A percentile compares a stretch with the other conserved stretches of the same genome.
Evolutionary conservation across 2,797 vertebrate species (phyloP).

Genomic region (Chromobotia macracanthus): DNA sequence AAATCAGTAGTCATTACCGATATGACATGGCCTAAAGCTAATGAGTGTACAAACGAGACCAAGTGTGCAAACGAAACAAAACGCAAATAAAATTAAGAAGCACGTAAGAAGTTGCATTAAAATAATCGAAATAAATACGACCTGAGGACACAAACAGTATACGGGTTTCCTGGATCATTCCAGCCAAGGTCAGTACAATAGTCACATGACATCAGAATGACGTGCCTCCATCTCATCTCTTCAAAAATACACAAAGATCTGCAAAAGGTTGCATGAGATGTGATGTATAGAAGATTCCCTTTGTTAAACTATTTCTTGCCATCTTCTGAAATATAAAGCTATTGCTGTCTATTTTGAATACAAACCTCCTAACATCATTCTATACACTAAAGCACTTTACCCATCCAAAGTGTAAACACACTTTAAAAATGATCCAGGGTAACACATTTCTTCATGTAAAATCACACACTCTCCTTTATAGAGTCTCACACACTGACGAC

Average conservation of each 20-base stretch:
- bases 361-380: neutral
- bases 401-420: constrained; percentile 19
- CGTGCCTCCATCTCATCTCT: neutral
- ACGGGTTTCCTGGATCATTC: constrained; percentile 13
- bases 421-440: constrained; percentile 28
- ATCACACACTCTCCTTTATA: constrained; percentile 25
- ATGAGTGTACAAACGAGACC: neutral
- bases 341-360: constrained; percentile 28
- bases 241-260: constrained; percentile 6
- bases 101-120: constrained; percentile 64
- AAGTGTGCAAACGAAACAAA: constrained; percentile 60
- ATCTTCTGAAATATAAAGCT: constrained; percentile 36
- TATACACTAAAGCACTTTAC: constrained; percentile 5
- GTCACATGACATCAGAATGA: constrained; percentile 13
- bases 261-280: constrained; percentile 16
- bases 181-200: constrained; percentile 17
- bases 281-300: constrained; percentile 28
- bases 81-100: constrained; percentile 47
- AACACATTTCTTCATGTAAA: constrained; percentile 36
- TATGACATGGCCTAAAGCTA: constrained; percentile 20
- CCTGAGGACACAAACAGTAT: constrained; percentile 73
- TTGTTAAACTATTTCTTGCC: constrained; percentile 8
- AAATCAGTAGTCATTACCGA: constrained; percentile 35
- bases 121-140: constrained; percentile 80
- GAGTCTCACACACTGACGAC: constrained; percentile 16